These are phyloP conservation scores for Gastrophryne carolinensis DNA, from an alignment of 2,797 vertebrate genomes.

Conservation along the genomic window DNA sequence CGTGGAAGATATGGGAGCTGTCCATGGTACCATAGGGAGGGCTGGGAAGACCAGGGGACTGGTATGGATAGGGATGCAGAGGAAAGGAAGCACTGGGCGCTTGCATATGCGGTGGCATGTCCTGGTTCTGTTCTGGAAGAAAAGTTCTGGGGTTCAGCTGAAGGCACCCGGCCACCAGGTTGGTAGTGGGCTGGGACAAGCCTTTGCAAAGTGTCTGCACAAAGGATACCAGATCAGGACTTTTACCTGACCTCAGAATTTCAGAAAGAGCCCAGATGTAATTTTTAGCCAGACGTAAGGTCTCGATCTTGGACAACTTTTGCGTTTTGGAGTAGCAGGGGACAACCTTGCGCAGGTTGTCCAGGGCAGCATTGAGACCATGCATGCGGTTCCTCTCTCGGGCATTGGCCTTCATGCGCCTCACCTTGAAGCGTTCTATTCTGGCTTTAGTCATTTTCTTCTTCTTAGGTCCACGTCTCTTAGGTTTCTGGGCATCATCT, in stretches of 20 bases:
- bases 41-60: constrained; percentile 92
- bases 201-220: constrained; percentile 97
- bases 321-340: constrained; percentile 98
- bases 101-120: constrained; percentile 82
- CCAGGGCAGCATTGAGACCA: constrained; percentile 95
- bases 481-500: constrained; percentile 89
- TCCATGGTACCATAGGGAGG: constrained; percentile 96
- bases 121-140: constrained; percentile 90
- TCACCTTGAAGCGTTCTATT: constrained; percentile 89
- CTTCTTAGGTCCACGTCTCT: constrained; percentile 93
- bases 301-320: constrained; percentile 98
- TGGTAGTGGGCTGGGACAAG: constrained; percentile 94
- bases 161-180: constrained; percentile 93
- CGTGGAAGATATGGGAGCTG: constrained; percentile 92
- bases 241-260: constrained; percentile 90
- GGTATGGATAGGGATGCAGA: constrained; percentile 84
- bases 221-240: constrained; percentile 92
- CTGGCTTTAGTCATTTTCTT: constrained; percentile 99
- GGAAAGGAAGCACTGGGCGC: constrained; percentile 76
- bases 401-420: constrained; percentile 95
- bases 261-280: constrained; percentile 98
- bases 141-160: constrained; percentile 96
- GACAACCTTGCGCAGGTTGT: constrained; percentile 95
- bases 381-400: constrained; percentile 98
- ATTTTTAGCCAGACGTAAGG: constrained; percentile 93